Evolutionary conservation across 2,113 vertebrate genomes (phyloP), one percentile per base, ranked within the genome.

Genomic region (Charina bottae): DNA sequence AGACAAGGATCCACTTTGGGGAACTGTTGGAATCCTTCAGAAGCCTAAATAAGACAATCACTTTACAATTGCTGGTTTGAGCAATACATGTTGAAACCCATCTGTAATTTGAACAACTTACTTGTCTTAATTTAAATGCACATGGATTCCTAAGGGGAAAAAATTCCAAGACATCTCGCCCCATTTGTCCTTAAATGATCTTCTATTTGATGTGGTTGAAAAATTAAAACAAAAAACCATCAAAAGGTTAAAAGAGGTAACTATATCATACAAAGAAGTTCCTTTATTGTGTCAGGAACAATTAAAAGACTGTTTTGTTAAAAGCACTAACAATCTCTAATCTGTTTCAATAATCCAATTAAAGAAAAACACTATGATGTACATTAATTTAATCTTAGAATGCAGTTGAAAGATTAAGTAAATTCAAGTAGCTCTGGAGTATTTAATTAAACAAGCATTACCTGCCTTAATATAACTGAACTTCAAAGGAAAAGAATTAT

Each of bases 1-100:
- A 88, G 94, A 89, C 85, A 92, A 11, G 7, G 90, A 24, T 91
- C 95, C 92, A 15, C 46, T 92, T 58, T 1, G 7, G 78, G 0
- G 42, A 85, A 2, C 72, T 91, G 54, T 49, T 42, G 59, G 64
- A 90, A 88, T 86, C 6, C 53, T 2, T 93, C 11, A 54, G 54
- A 86, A 92, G 90, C 23, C 7, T 92, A 19, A 78, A 0, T 88
- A 89, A 89, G 37, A 72, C 23, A 24, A 24, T 19, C 5, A 86
- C 4, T 89, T 93, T 53, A 15, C 53, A 23, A 56, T 28, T 56
- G 62, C 28, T 94, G 2, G 0, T 88, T 12, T 87, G 55, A 94
- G 17, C 1, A 0, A 58, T 83, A 88, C 91, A 93, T 84, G 83
- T 64, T 84, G 1, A 46, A 68, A 88, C 15, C 56, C 6, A 92